Evolutionary conservation across 2,888 invertebrate species (phyloP), one percentile per base, ranked within the genome.

Genomic region (Lapara coniferarum): DNA sequence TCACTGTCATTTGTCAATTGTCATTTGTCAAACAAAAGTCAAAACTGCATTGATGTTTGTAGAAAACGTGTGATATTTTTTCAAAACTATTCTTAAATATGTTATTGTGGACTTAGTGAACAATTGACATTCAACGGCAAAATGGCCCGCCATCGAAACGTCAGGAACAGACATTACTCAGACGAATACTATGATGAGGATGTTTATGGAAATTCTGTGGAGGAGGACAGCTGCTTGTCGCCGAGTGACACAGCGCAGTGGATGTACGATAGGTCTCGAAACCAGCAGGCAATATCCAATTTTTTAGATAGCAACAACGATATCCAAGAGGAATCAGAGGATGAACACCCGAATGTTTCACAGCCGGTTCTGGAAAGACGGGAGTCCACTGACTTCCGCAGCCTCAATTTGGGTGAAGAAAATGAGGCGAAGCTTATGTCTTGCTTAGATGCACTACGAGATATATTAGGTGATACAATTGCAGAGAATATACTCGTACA

Each of bases 141-240:
- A 80, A 98, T 98, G 98, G 96, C 98, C 74, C 96, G 98, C 67
- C 98, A 98, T 87, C 95, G 98, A 75, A 97, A 97, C 90, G 95
- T 98, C 70, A 95, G 98, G 71, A 96, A 96, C 73, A 96, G 97
- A 95, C 97, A 97, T 85, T 97, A 96, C 89, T 96, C 97, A 46
- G 98, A 98, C 81, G 98, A 98, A 83, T 98, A 97, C 85, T 98
- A 98, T 82, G 97, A 97, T 81, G 97, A 98, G 83, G 98, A 98
- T 92, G 95, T 97, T 71, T 99, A 98, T 87, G 98, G 98, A 13
- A 97, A 98, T 88, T 98, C 98, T 3, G 96, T 98, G 57, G 99
- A 99, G 89, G 98, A 99, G 84, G 98, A 98, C 85, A 97, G 96
- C 88, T 97, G 97, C 84, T 96, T 98, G 81, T 99, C 98, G 14